Conservation (phyloP, 2,888 invertebrate species). For the Ormia ochracea region DNA sequence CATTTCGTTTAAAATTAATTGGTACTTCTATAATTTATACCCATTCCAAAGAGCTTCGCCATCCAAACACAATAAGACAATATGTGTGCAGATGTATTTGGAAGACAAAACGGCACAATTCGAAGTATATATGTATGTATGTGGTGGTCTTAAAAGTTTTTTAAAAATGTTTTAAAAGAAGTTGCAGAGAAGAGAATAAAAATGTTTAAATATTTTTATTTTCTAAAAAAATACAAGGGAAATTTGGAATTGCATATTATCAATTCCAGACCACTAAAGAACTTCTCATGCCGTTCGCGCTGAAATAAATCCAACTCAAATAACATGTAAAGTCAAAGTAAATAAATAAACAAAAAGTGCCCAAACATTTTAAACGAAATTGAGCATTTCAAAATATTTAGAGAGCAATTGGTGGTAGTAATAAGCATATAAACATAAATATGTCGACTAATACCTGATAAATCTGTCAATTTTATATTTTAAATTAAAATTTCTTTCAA, state of each 20-base stretch:
- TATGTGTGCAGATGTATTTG: neutral
- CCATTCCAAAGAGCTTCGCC: neutral
- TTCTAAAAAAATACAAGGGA: too few relatives aligned
- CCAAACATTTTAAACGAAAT: constrained; percentile 9
- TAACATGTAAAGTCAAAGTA: neutral
- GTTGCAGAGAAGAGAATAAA: too few relatives aligned
- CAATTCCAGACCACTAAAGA: neutral
- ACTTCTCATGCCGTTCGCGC: neutral
- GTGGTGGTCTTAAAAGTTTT: too few relatives aligned
- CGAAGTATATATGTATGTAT: too few relatives aligned
- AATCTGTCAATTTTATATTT: constrained; percentile 73
- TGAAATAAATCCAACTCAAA: constrained; percentile 8
- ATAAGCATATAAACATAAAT: constrained; percentile 40
- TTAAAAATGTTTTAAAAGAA: too few relatives aligned
- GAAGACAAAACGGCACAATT: neutral
- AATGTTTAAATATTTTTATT: too few relatives aligned
- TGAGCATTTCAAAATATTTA: constrained; percentile 39
- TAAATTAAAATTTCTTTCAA: constrained; percentile 70
- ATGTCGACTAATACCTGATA: constrained; percentile 74
- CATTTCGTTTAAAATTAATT: constrained; percentile 48
- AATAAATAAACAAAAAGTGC: constrained; percentile 5
- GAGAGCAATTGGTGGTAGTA: constrained; percentile 54
- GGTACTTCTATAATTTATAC: constrained; percentile 29
- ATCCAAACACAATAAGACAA: neutral
- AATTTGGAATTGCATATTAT: too few relatives aligned